Evolutionary conservation across 35 echinoderm and acorn worm genomes (phyloP).

Genomic region (Ophioderma brevispina): DNA sequence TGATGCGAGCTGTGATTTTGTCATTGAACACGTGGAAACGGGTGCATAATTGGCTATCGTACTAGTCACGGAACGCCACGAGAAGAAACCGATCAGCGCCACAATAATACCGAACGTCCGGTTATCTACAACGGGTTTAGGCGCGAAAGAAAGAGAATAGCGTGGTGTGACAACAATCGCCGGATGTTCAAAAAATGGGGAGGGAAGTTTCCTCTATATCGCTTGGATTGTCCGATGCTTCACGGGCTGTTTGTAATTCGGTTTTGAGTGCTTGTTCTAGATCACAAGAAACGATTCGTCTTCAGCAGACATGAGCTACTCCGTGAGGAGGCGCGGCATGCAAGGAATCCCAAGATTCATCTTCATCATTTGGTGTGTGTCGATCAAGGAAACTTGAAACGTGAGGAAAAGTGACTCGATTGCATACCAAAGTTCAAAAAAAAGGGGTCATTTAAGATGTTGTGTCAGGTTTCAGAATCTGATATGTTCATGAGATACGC

Average conservation of each 20-base stretch:
- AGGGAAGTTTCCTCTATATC: background rate
- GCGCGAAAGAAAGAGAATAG: background rate
- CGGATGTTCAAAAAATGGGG: background rate
- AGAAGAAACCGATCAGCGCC: background rate
- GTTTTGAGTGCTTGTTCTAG: background rate
- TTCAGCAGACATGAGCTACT: background rate
- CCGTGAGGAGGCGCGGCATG: background rate
- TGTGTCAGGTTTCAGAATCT: background rate
- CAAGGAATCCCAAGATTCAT: background rate
- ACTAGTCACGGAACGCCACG: conserved; percentile 21
- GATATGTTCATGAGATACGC: background rate
- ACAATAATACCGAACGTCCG: conserved; percentile 1
- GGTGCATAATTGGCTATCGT: background rate
- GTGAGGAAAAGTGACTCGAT: background rate
- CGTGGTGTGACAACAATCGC: conserved; percentile 2
- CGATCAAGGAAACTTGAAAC: background rate
- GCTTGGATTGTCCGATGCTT: background rate
- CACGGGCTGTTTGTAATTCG: background rate
- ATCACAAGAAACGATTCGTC: conserved; percentile 2
- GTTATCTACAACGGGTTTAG: background rate
- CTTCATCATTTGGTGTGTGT: background rate
- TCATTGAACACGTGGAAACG: background rate
- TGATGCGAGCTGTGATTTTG: background rate
- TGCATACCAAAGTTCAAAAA: background rate
- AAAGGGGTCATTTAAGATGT: background rate